phyloP scores from a whole-genome alignment of 1,140 invertebrate genomes.

The Drosophila rufa region DNA sequence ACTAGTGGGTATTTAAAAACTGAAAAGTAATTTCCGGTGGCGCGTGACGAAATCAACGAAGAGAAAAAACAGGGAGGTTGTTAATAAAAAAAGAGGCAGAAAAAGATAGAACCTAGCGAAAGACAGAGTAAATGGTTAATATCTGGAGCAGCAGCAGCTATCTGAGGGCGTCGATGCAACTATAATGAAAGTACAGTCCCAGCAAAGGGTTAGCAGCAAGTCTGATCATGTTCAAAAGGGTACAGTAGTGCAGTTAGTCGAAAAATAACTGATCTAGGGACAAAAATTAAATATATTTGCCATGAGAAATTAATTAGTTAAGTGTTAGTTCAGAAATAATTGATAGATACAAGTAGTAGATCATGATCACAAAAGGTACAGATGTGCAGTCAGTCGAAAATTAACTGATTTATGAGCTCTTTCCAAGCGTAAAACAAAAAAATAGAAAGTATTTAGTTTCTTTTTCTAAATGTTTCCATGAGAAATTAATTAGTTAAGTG shows the following conservation, averaged over 20 bases:
- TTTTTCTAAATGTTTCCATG: neutral
- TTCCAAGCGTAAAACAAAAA: too few species aligned
- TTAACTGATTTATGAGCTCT: too few species aligned
- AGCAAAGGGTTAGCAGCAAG: neutral
- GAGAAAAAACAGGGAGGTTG: conserved; percentile 1
- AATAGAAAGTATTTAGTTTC: neutral
- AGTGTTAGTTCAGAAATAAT: too few species aligned
- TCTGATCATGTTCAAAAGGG: neutral
- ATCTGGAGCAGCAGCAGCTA: conserved; percentile 8
- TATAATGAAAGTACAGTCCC: conserved; percentile 8
- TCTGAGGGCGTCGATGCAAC: conserved; percentile 10
- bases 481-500: neutral
- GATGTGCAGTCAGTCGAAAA: neutral
- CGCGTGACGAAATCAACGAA: conserved; percentile 33
- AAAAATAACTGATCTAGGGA: too few species aligned
- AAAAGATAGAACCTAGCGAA: conserved; percentile 4
- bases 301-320: neutral
- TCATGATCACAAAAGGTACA: neutral
- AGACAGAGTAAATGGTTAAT: conserved; percentile 25
- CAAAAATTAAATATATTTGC: too few species aligned
- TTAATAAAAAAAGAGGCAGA: conserved; percentile 2
- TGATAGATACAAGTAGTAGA: too few species aligned
- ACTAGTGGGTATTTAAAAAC: conserved; percentile 15
- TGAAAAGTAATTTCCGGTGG: conserved; percentile 66
- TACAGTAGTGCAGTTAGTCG: neutral